These are phyloP conservation scores for Archocentrus centrarchus DNA, from an alignment of 2,113 vertebrate genomes.

Conservation along the genomic window DNA sequence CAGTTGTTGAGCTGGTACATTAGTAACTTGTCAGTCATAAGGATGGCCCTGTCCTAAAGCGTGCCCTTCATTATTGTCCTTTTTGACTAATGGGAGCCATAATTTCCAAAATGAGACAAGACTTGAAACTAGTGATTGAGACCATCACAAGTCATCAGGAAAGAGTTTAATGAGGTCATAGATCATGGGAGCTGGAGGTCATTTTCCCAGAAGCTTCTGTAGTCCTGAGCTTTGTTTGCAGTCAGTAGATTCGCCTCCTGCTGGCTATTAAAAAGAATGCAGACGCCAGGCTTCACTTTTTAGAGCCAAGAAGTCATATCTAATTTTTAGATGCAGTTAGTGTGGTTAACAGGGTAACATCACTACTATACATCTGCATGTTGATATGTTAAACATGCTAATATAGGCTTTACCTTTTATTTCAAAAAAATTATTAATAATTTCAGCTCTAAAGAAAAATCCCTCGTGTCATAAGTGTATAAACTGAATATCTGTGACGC, in stretches of 20 bases:
- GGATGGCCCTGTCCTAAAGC: background rate
- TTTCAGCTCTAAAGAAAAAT: background rate
- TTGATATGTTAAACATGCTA: background rate
- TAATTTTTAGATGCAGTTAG: background rate
- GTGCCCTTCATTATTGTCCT: background rate
- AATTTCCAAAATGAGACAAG: too few species aligned
- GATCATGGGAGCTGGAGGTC: background rate
- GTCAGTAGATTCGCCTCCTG: background rate
- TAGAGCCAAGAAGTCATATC: background rate
- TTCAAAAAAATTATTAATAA: background rate
- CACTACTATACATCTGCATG: background rate
- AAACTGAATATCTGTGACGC: background rate
- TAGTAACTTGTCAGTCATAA: background rate
- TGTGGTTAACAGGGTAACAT: background rate
- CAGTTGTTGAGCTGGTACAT: background rate
- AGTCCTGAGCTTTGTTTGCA: background rate
- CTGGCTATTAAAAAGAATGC: background rate
- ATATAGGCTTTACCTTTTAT: background rate
- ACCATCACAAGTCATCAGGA: background rate
- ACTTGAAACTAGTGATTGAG: background rate
- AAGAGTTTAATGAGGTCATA: background rate
- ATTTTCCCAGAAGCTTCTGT: background rate
- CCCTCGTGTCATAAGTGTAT: background rate
- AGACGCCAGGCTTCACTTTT: background rate
- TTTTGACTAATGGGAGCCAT: background rate